Base-by-base conservation (phyloP, 2,888 invertebrate species). In the Xylophagus ater region DNA sequence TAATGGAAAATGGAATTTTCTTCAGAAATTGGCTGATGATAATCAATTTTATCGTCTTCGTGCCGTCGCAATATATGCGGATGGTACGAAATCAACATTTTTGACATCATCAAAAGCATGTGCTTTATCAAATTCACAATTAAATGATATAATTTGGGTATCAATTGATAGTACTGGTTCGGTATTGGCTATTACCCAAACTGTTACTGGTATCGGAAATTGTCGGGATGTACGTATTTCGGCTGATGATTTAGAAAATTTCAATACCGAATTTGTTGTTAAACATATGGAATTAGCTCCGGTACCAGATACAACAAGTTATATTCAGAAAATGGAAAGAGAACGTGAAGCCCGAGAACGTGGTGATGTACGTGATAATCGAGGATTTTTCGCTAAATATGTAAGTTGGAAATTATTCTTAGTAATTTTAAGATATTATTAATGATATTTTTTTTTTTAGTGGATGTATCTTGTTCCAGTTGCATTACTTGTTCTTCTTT, bases 401-500 rank as follows among this genome's bases (percentile, higher is more conserved):
- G 94, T 94, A 73, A 81, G 89, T 70, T 25, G 21, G 4, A 20
- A 34, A 10, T 24, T 28, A 14, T 7, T 19, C 10, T 6, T 13
- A 9, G 2, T 19, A 34, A 34, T 13, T 3, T 20, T 32, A 9
- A 1, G 23, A 33, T 59, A 44, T 30, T 40, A 47, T 14, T 19
- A 7, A 7, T 14, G 24, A 14, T 23, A 25, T 36, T 26, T 6
- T 9, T 47, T 51, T 62, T 84, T 77, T 49, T 73, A 94, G 93
- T 97, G 96, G 96, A 96, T 97, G 90, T 97, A 96, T 66, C 92
- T 97, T 52, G 83, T 97, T 30, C 94, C 96, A 4, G 78, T 92
- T 20, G 81, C 89, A 34, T 78, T 97, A 48, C 80, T 97, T 54
- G 77, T 96, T 52, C 76, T 94, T 58, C 72, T 96, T 48, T 86